Evolutionary conservation across 2,888 invertebrate species (phyloP).

Genomic region (Capitulum mitella): DNA sequence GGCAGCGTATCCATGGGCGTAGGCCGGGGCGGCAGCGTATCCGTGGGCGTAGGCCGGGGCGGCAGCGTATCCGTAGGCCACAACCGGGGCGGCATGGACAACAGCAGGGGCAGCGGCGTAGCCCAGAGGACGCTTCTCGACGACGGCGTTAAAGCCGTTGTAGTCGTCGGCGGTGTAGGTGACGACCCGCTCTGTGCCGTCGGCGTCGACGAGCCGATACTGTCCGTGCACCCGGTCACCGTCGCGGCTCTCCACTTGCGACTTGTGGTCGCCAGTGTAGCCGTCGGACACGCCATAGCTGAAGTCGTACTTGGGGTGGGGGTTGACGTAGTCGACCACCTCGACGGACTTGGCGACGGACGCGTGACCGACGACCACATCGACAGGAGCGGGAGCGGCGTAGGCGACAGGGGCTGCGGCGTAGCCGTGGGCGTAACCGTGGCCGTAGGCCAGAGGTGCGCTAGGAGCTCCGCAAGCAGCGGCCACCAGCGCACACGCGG

Average conservation of each 20-base stretch:
- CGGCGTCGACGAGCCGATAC: conserved; percentile 26
- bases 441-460: background rate
- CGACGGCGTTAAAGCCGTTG: conserved; percentile 36
- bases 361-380: conserved; percentile 23
- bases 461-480: conserved; percentile 10
- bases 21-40: conserved; percentile 14
- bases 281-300: conserved; percentile 27
- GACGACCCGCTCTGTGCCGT: conserved; percentile 30
- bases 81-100: background rate
- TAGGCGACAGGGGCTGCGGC: background rate
- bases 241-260: conserved; percentile 27
- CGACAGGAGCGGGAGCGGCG: conserved; percentile 33
- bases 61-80: background rate
- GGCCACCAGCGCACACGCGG: background rate
- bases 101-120: conserved; percentile 33
- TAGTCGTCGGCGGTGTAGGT: conserved; percentile 34
- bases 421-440: background rate
- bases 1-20: background rate
- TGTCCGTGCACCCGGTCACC: conserved; percentile 26
- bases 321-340: conserved; percentile 16
- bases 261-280: conserved; percentile 27
- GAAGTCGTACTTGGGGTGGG: conserved; percentile 27
- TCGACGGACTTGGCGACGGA: conserved; percentile 15
- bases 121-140: conserved; percentile 36
- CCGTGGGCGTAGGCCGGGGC: background rate